Evolutionary conservation across 2,113 vertebrate genomes (phyloP).

Genomic region (Columba livia): DNA sequence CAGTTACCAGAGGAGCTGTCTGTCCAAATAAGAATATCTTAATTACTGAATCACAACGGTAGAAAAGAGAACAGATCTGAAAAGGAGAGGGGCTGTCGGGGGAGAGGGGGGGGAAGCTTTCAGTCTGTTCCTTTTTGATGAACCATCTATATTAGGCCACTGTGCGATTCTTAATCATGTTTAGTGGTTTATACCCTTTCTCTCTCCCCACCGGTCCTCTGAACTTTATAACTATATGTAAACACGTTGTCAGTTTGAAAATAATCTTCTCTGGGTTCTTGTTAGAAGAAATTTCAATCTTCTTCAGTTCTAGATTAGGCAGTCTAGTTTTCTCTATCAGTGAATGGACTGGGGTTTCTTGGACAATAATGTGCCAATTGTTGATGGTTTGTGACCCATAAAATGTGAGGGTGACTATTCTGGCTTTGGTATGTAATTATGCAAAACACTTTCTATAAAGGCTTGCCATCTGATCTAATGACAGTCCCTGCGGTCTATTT

Average conservation of each 20-base stretch:
- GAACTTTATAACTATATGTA: slow-evolving; percentile 91
- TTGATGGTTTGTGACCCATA: slow-evolving; percentile 99
- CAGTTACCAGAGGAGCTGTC: slow-evolving; percentile 79
- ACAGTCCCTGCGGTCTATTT: slow-evolving; percentile 92
- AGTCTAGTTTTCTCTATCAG: slow-evolving; percentile 83
- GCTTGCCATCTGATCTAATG: slow-evolving; percentile 99
- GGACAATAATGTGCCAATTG: slow-evolving; percentile 99
- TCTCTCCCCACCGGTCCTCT: slow-evolving; percentile 74
- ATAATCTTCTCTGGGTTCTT: slow-evolving; percentile 90
- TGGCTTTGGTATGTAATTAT: slow-evolving; percentile 99
- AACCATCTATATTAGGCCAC: slow-evolving; percentile 72
- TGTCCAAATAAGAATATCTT: slow-evolving; percentile 81
- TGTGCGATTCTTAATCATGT: slow-evolving; percentile 73
- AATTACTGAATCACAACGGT: slow-evolving; percentile 82
- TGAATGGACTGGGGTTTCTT: slow-evolving; percentile 91
- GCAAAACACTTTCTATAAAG: slow-evolving; percentile 99
- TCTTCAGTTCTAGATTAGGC: slow-evolving; percentile 88
- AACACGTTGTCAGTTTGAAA: slow-evolving; percentile 90
- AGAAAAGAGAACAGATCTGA: slow-evolving; percentile 70
- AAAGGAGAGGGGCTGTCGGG: slow-evolving; percentile 50
- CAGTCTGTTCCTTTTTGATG: slow-evolving; percentile 73
- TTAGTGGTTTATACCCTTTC: slow-evolving; percentile 69
- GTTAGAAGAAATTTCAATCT: slow-evolving; percentile 88
- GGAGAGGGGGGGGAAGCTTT: slow-evolving; percentile 22
- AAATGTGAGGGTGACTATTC: slow-evolving; percentile 99